phyloP scores from a whole-genome alignment of 2,797 vertebrate genomes.

The Cyprinella venusta region DNA sequence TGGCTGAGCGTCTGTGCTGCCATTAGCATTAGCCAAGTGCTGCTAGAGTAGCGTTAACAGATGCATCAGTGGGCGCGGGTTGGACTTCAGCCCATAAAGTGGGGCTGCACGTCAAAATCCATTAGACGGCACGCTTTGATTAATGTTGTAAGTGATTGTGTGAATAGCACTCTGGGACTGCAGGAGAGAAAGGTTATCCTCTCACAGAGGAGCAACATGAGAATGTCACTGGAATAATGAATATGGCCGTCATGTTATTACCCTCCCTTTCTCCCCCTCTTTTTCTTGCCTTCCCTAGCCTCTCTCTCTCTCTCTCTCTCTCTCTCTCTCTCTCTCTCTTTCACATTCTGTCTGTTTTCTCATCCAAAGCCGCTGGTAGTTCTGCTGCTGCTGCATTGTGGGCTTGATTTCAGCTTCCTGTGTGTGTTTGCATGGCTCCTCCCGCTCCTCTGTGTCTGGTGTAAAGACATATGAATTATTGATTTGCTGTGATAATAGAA shows the following conservation, averaged over 20 bases:
- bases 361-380: conserved; percentile 50
- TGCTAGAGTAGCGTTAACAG: conserved; percentile 75
- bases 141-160: conserved; percentile 90
- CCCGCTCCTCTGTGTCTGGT: conserved; percentile 68
- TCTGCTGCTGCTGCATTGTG: conserved; percentile 43
- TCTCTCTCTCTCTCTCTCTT: conserved; percentile 1
- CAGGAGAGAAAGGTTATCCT: conserved; percentile 80
- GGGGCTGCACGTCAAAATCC: conserved; percentile 85
- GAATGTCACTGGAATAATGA: conserved; percentile 81
- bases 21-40: conserved; percentile 67
- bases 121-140: conserved; percentile 87
- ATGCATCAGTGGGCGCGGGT: conserved; percentile 67
- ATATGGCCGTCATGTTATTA: conserved; percentile 55
- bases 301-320: neutral
- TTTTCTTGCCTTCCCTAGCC: conserved; percentile 17
- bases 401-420: conserved; percentile 73
- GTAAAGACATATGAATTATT: conserved; percentile 83
- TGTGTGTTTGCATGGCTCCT: conserved; percentile 54
- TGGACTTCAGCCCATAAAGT: conserved; percentile 80
- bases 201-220: conserved; percentile 79
- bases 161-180: conserved; percentile 84
- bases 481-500: conserved; percentile 81
- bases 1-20: conserved; percentile 68
- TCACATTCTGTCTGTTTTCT: conserved; percentile 35
- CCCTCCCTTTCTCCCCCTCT: conserved; percentile 27